Conservation (phyloP, 2,113 vertebrate genomes). For the Brachionichthys hirsutus region DNA sequence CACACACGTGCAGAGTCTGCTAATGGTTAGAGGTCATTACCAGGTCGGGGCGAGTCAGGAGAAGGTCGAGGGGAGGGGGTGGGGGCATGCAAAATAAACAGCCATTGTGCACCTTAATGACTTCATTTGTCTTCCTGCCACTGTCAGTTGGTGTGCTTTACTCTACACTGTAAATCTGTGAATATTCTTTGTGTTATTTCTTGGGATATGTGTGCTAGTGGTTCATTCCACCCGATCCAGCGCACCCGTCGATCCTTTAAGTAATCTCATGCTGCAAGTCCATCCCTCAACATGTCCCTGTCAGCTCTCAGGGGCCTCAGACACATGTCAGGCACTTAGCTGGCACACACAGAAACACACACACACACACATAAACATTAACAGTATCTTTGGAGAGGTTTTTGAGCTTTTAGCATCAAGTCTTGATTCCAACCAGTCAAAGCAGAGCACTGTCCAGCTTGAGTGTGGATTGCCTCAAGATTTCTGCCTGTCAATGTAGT, state of each 20-base stretch:
- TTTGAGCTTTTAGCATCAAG: too few species aligned
- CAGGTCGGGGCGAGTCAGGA: conserved; percentile 49
- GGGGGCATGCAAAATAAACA: too few species aligned
- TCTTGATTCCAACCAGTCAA: too few species aligned
- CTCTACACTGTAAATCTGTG: not conserved
- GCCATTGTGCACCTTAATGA: too few species aligned
- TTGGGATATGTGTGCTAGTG: conserved; percentile 4
- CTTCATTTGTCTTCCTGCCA: conserved; percentile 8
- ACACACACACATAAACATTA: conserved; percentile 9
- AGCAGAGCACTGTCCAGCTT: too few species aligned
- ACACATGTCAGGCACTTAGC: conserved; percentile 7
- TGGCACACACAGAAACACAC: not conserved
- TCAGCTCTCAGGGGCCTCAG: conserved; percentile 27
- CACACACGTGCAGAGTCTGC: conserved; percentile 13
- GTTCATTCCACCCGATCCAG: conserved; percentile 67
- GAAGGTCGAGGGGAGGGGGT: conserved; percentile 17
- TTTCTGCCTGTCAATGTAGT: too few species aligned
- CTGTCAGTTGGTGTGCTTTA: too few species aligned
- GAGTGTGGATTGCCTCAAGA: too few species aligned
- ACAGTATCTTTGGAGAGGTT: conserved; percentile 12
- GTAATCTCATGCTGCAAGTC: conserved; percentile 59
- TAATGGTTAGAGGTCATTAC: conserved; percentile 52
- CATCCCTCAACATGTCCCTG: conserved; percentile 34
- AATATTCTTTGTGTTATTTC: conserved; percentile 6
- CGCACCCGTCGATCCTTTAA: conserved; percentile 41